Evolutionary conservation across 1,140 invertebrate species (phyloP), one percentile per base, ranked within the genome.

Genomic region (Pomacea maculata): DNA sequence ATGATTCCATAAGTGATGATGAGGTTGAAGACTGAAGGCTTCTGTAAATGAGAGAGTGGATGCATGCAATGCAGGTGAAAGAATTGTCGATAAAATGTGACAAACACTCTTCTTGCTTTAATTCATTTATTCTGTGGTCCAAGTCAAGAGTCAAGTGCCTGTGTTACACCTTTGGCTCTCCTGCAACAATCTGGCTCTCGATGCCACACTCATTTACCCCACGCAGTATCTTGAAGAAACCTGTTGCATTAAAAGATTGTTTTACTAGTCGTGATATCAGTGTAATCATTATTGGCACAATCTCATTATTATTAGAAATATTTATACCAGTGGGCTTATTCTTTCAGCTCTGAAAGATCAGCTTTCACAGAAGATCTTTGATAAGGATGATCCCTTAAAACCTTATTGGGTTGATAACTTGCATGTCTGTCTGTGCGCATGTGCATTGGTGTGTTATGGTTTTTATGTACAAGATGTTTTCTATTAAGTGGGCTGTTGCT

Each of bases 181-280:
- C 97, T 81, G 95, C 95, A 65, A 94, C 93, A 82, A 97, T 95
- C 54, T 93, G 91, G 83, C 93, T 93, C 91, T 98, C 97, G 87
- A 97, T 97, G 57, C 96, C 96, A 90, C 96, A 96, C 86, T 97
- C 95, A 91, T 98, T 94, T 79, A 92, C 88, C n/a, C 97, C 97
- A 85, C 96, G 92, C 10, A 95, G 91, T 65, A 98, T 97, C 89
- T 96, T 96, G 93, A 98, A 98, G 89, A 94, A 95, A 19, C 97
- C 96, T 89, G 94, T 93, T 89, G 83, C 67, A 72, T 54, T 19
- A 73, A 52, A 65, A 19, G 64, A n/a, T 65, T 3, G 64, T n/a
- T 65, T 17, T 17, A 4, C 17, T 65, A 65, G 64, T 67, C 17
- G 7, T 67, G 64, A 67, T 67, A 19, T 67, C 4, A 9, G n/a